phyloP scores from a whole-genome alignment of 2,888 invertebrate species.

The Acrocera orbiculus region DNA sequence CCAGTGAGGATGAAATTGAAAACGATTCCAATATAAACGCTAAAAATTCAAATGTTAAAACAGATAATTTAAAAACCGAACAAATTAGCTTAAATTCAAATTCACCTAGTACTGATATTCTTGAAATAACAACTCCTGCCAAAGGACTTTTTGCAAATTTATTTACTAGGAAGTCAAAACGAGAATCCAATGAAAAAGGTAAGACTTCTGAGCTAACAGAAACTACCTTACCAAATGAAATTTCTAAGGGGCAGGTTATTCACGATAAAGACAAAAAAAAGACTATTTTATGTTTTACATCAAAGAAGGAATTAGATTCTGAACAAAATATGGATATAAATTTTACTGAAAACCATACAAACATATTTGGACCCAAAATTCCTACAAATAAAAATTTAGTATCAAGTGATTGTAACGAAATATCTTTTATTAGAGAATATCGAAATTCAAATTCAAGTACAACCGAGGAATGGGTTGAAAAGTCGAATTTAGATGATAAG shows the following conservation, averaged over 20 bases:
- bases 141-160: slow-evolving; percentile 43
- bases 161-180: slow-evolving; percentile 9
- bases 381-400: not conserved
- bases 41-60: too few species aligned
- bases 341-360: too few species aligned
- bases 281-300: too few species aligned
- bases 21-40: too few species aligned
- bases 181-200: not conserved
- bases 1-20: slow-evolving; percentile 46
- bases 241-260: too few species aligned
- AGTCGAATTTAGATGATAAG: slow-evolving; percentile 10
- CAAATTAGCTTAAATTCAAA: slow-evolving; percentile 15
- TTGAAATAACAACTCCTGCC: slow-evolving; percentile 50
- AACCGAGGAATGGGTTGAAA: slow-evolving; percentile 19
- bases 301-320: not conserved
- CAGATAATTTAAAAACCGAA: too few species aligned
- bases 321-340: slow-evolving; percentile 1
- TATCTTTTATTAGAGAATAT: not conserved
- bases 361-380: slow-evolving; percentile 5
- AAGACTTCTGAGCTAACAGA: too few species aligned
- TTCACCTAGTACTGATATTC: slow-evolving; percentile 20
- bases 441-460: not conserved
- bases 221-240: too few species aligned
- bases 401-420: not conserved
- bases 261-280: not conserved